A percentile compares a stretch with the other conserved stretches of the same genome.
Conservation (phyloP, 2,888 invertebrate genomes). For the Scotopteryx bipunctaria region DNA sequence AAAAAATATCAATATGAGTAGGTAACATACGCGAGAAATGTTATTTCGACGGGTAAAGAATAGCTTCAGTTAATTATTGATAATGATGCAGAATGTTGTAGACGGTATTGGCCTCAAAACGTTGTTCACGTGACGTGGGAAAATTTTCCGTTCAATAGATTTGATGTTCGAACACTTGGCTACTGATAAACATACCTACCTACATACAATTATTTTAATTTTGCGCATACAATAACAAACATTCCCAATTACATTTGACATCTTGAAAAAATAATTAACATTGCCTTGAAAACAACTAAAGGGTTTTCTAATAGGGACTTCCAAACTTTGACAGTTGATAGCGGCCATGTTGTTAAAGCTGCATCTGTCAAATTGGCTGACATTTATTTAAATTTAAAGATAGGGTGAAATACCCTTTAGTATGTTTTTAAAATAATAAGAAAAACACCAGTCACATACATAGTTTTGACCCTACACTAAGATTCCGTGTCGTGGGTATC, state of each 20-base stretch:
- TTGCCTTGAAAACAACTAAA: not conserved
- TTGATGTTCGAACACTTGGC: constrained; percentile 16
- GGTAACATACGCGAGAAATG: too few species aligned
- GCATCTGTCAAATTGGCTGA: too few species aligned
- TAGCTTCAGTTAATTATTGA: constrained; percentile 43
- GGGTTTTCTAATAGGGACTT: too few species aligned
- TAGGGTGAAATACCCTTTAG: too few species aligned
- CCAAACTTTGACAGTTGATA: too few species aligned
- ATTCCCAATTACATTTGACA: not conserved
- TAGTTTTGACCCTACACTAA: too few species aligned
- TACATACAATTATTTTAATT: not conserved
- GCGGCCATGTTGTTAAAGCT: too few species aligned
- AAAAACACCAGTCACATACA: too few species aligned
- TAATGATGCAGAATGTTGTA: constrained; percentile 39
- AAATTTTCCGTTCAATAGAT: constrained; percentile 46
- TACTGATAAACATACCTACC: constrained; percentile 9
- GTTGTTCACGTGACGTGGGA: constrained; percentile 42
- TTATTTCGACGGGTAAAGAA: constrained; percentile 3
- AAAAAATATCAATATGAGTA: too few species aligned
- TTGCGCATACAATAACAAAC: not conserved
- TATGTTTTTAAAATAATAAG: too few species aligned
- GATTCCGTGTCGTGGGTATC: too few species aligned
- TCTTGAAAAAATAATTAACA: not conserved
- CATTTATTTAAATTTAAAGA: too few species aligned
- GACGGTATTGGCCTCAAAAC: constrained; percentile 47